A percentile compares a stretch with the other conserved stretches of the same genome.
Conservation (phyloP, 2,888 invertebrate species). For the Cryptocheilus praepositus region DNA sequence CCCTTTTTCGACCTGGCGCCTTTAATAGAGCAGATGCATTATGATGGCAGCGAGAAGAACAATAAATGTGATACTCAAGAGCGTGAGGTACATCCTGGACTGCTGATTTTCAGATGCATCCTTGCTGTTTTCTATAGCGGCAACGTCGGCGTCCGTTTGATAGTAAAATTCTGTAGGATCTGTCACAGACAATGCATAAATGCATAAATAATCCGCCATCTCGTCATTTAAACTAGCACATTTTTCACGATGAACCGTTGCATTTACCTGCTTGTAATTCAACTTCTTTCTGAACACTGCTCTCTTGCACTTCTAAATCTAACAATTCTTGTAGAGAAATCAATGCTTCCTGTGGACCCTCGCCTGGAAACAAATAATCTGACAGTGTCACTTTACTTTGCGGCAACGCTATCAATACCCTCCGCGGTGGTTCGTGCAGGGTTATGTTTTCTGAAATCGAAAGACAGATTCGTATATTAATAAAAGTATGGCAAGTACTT, state of each 20-base stretch:
- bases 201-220: too few relatives aligned
- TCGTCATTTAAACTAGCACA: neutral
- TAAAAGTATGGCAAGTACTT: neutral
- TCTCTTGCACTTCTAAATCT: conserved; percentile 84
- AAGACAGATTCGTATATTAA: too few relatives aligned
- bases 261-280: conserved; percentile 86
- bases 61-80: conserved; percentile 80
- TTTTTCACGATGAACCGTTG: too few relatives aligned
- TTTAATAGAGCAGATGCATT: conserved; percentile 75
- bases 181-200: conserved; percentile 32
- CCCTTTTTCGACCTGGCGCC: conserved; percentile 3
- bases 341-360: conserved; percentile 88
- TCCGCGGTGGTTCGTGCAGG: conserved; percentile 91
- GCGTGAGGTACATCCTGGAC: conserved; percentile 78
- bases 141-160: conserved; percentile 71
- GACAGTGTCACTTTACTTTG: conserved; percentile 83
- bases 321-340: conserved; percentile 88
- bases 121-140: conserved; percentile 76
- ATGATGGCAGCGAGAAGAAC: conserved; percentile 80
- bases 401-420: conserved; percentile 87
- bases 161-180: conserved; percentile 74
- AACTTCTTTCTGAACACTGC: conserved; percentile 82
- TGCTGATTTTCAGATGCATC: conserved; percentile 79
- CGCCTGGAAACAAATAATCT: conserved; percentile 94
- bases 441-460: conserved; percentile 81